A percentile compares a stretch with the other conserved stretches of the same genome.
These are phyloP conservation scores for Pelagia noctiluca DNA, from an alignment of 30 jellyfish, hydroid and myxozoan genomes.

Conservation along the genomic window DNA sequence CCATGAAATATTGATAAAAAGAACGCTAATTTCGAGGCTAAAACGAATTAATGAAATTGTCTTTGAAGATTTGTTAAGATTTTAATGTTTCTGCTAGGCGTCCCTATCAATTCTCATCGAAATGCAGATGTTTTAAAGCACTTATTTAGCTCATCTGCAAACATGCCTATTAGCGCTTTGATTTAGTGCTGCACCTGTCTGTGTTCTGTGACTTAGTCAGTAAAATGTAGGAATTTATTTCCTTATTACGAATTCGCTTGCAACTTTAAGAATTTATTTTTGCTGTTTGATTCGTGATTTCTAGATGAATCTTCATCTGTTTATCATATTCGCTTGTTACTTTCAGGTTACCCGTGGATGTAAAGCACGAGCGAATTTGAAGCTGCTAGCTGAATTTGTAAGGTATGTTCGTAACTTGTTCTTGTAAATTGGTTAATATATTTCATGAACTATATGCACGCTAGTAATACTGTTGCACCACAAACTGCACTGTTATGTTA, in stretches of 20 bases:
- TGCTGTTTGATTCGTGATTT: too few relatives aligned
- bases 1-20: neutral
- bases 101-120: neutral
- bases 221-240: neutral
- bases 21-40: neutral
- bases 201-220: neutral
- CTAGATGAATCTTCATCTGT: neutral
- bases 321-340: neutral
- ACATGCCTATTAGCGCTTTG: neutral
- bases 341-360: too few relatives aligned
- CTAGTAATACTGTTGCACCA: too few relatives aligned
- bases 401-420: too few relatives aligned
- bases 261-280: too few relatives aligned
- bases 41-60: neutral
- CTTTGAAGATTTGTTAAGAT: neutral
- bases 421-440: too few relatives aligned
- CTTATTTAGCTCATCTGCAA: constrained; percentile 1
- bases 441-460: too few relatives aligned
- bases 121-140: neutral
- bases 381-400: too few relatives aligned
- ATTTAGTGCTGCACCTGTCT: neutral
- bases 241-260: too few relatives aligned
- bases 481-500: too few relatives aligned
- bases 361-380: too few relatives aligned
- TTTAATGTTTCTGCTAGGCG: neutral